Conservation (phyloP, 2,888 invertebrate genomes). For the Trimorus sp. region DNA sequence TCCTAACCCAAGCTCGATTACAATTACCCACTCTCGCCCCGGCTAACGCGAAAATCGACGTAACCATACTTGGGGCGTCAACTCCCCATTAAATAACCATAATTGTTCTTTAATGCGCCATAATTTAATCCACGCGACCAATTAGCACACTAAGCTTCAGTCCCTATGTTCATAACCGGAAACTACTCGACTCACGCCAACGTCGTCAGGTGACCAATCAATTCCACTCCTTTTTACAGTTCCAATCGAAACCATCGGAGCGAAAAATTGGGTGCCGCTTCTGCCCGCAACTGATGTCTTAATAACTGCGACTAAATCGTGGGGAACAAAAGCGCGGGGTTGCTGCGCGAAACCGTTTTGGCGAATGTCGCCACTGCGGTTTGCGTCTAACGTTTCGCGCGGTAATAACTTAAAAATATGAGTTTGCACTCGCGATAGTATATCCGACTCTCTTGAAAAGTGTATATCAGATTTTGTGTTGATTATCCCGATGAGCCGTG, state of each 20-base stretch:
- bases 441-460: conserved; percentile 25
- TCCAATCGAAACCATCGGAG: background rate
- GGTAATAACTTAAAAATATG: conserved; percentile 31
- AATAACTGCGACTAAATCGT: conserved; percentile 4
- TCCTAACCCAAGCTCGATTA: too few species aligned
- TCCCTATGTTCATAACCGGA: conserved; percentile 6
- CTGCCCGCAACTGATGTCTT: background rate
- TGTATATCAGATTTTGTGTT: too few species aligned
- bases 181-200: background rate
- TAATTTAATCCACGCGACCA: conserved; percentile 17
- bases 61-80: conserved; percentile 7
- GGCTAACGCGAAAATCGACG: conserved; percentile 1
- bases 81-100: conserved; percentile 8
- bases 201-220: background rate
- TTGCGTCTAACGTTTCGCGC: background rate
- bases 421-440: conserved; percentile 11
- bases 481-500: too few species aligned
- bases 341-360: conserved; percentile 7
- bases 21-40: too few species aligned
- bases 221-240: background rate
- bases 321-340: conserved; percentile 10
- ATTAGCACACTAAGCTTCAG: conserved; percentile 1
- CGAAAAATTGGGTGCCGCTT: background rate
- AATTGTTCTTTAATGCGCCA: conserved; percentile 23
- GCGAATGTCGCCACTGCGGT: conserved; percentile 19